Conservation (phyloP, 2,113 vertebrate species). For the Hippopotamus amphibius region DNA sequence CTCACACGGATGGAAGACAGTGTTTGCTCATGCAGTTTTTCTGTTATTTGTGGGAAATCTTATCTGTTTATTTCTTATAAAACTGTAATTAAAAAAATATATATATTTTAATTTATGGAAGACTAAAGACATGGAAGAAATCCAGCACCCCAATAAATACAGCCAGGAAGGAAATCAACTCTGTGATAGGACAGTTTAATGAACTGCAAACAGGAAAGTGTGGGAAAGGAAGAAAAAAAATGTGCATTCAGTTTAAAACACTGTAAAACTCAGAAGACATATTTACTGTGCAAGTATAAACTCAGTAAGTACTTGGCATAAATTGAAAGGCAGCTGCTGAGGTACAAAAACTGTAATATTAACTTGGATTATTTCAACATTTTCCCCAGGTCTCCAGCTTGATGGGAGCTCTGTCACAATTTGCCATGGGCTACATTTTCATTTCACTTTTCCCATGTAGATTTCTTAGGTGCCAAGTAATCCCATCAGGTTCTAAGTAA, state of each 20-base stretch:
- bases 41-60: neutral
- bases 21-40: neutral
- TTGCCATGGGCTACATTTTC: neutral
- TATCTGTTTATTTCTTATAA: neutral
- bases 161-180: constrained; percentile 77
- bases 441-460: neutral
- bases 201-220: constrained; percentile 72
- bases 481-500: neutral
- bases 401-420: neutral
- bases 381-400: neutral
- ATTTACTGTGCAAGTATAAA: constrained; percentile 85
- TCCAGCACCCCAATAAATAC: constrained; percentile 82
- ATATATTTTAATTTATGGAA: constrained; percentile 72
- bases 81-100: neutral
- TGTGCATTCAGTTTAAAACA: constrained; percentile 80
- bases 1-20: neutral
- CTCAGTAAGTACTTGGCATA: constrained; percentile 84
- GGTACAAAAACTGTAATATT: constrained; percentile 62
- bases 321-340: constrained; percentile 86
- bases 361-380: neutral
- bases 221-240: constrained; percentile 59
- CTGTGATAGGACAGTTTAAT: constrained; percentile 61
- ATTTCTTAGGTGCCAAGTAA: neutral
- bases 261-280: constrained; percentile 82
- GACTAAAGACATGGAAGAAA: constrained; percentile 78